Evolutionary conservation across 2,888 invertebrate genomes (phyloP), one percentile per base, ranked within the genome.

Genomic region (Drosophila fulvimacula): DNA sequence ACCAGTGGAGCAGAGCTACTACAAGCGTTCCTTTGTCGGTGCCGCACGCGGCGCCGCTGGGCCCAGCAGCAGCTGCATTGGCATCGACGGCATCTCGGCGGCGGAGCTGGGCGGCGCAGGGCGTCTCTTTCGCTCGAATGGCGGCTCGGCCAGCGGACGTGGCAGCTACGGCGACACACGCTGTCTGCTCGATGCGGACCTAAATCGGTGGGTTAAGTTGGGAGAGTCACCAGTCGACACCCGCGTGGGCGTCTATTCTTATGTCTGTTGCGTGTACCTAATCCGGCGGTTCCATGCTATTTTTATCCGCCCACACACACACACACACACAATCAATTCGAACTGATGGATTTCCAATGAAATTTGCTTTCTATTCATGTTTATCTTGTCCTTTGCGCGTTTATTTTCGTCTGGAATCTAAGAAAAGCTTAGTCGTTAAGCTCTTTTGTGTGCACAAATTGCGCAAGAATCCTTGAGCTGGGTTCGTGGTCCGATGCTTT

Each of bases 1-100:
- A 83, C 91, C 93, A 72, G 92, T 92, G 63, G 93, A 93, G 81
- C 92, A 91, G 76, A 91, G 90, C 82, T 92, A 92, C 85, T 92
- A 92, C 79, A 92, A 92, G 81, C 90, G 91, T 78, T 91, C 91
- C 71, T 90, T 92, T 81, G 89, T 91, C 62, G 89, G 88, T 42
- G 84, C 83, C 21, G 64, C 44, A 52, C 74, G 81, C 57, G 76
- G 62, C 24, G 60, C 65, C 39, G 39, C 59, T 49, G 66, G 73
- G 44, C 30, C 57, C 32, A 68, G 67, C 56, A 55, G 69, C 48
- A 56, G 73, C 56, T 64, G 67, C 57, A 73, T 70, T 15, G 79
- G 82, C 65, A 88, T 90, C 68, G 90, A 83, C 58, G 89, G 89
- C 74, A 71, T 76, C 70, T 77, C 80, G 9, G 78, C 76, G 21